Percentiles rank a stretch among this genome's conserved stretches.
Evolutionary conservation across 2,113 vertebrate species (phyloP).

Genomic region (Empidonax alnorum): DNA sequence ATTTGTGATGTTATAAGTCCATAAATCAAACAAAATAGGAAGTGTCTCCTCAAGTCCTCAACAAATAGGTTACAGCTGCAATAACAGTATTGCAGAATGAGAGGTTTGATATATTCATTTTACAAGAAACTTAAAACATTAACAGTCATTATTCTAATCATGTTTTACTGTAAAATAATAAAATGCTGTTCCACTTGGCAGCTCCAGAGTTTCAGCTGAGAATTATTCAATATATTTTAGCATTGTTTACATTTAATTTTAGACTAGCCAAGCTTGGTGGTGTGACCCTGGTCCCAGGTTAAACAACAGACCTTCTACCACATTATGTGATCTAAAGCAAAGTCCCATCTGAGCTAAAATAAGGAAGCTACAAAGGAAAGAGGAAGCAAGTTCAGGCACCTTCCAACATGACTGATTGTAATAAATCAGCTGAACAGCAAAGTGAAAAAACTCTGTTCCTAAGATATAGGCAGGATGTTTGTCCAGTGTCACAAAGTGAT

Average conservation of each 20-base stretch:
- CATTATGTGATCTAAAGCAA: conserved; percentile 46
- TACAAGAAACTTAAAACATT: conserved; percentile 35
- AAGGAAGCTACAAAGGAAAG: conserved; percentile 66
- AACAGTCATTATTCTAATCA: neutral
- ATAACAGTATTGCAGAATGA: conserved; percentile 48
- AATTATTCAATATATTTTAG: conserved; percentile 20
- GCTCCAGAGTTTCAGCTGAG: neutral
- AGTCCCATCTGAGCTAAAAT: conserved; percentile 57
- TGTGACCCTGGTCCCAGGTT: conserved; percentile 54
- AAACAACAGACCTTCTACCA: conserved; percentile 55
- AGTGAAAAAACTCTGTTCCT: conserved; percentile 15
- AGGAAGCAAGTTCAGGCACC: conserved; percentile 59
- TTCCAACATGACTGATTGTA: neutral
- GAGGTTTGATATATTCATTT: neutral
- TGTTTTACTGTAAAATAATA: conserved; percentile 12
- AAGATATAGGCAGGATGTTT: conserved; percentile 57
- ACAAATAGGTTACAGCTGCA: conserved; percentile 45
- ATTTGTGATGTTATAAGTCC: neutral
- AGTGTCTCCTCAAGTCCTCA: conserved; percentile 38
- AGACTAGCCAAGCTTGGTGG: conserved; percentile 14
- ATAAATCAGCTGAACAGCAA: conserved; percentile 51
- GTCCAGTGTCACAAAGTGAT: neutral
- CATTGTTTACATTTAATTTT: conserved; percentile 60
- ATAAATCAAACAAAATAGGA: conserved; percentile 69
- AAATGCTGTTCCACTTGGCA: conserved; percentile 40